These are phyloP conservation scores for Ctenopoma multispine DNA, from an alignment of 2,797 vertebrate species.

Conservation along the genomic window DNA sequence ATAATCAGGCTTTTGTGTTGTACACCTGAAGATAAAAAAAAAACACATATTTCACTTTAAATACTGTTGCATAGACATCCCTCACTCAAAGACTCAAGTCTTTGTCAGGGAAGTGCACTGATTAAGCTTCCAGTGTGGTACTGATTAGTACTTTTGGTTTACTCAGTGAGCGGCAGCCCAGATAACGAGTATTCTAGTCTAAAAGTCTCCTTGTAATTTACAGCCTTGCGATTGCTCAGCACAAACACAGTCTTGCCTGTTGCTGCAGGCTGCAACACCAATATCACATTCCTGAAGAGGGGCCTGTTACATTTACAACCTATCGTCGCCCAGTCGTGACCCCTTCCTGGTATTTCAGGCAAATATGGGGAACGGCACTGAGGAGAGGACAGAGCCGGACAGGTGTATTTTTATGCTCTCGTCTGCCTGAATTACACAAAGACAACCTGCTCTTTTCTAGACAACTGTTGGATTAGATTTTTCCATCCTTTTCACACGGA, in stretches of 20 bases:
- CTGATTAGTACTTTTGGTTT: neutral
- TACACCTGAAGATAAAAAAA: no score
- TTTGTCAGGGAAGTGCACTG: no score
- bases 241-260: constrained; percentile 53
- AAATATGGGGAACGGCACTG: neutral
- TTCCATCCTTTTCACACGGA: constrained; percentile 11
- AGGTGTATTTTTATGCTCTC: neutral
- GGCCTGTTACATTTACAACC: constrained; percentile 25
- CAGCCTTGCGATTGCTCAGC: constrained; percentile 2
- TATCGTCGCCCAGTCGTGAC: constrained; percentile 12
- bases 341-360: constrained; percentile 17
- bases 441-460: neutral
- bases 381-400: constrained; percentile 9
- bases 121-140: no score
- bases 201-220: constrained; percentile 38
- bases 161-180: neutral
- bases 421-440: neutral
- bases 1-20: no score
- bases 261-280: constrained; percentile 50
- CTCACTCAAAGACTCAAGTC: no score
- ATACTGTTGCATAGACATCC: no score
- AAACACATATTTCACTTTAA: no score
- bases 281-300: constrained; percentile 63
- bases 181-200: constrained; percentile 16
- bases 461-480: neutral